Evolutionary conservation across 1,140 invertebrate genomes (phyloP), one percentile per base, ranked within the genome.

Genomic region (Matsumurasca onukii): DNA sequence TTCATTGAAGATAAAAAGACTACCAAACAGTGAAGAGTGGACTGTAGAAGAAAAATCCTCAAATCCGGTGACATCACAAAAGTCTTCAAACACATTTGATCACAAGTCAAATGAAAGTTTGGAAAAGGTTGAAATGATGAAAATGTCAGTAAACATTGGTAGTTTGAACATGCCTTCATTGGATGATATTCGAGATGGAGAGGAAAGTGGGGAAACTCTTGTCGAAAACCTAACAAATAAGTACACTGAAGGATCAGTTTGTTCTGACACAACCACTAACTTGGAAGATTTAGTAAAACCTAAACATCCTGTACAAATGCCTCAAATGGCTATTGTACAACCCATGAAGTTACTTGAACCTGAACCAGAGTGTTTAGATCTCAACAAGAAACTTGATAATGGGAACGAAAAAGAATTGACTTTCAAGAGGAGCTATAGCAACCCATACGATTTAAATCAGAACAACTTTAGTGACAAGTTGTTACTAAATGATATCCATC

Each of bases 21-120:
- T 65, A 2, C 62, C 62, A 48, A 65, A 65, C 31, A 65, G 62
- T 25, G 48, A 65, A 25, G 62, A 65, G 25, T 65, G 62, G 62
- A 31, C 39, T 34, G 55, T 59, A 27, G 55, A 59, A 59, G 24
- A 29, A 5, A 59, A 59, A 59, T 22, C n/a, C n/a, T n/a, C n/a
- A n/a, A n/a, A n/a, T n/a, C n/a, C n/a, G n/a, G n/a, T n/a, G n/a
- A n/a, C n/a, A n/a, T n/a, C n/a, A n/a, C n/a, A n/a, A n/a, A n/a
- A n/a, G n/a, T n/a, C n/a, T n/a, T n/a, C n/a, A n/a, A n/a, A n/a
- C n/a, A n/a, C n/a, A n/a, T n/a, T n/a, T n/a, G n/a, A n/a, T n/a
- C n/a, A n/a, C n/a, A n/a, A n/a, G n/a, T n/a, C n/a, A n/a, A n/a
- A n/a, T n/a, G n/a, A n/a, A n/a, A n/a, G n/a, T n/a, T n/a, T n/a